Evolutionary conservation across 2,113 vertebrate species (phyloP), one percentile per base, ranked within the genome.

Genomic region (Ivindomyrus marchei): DNA sequence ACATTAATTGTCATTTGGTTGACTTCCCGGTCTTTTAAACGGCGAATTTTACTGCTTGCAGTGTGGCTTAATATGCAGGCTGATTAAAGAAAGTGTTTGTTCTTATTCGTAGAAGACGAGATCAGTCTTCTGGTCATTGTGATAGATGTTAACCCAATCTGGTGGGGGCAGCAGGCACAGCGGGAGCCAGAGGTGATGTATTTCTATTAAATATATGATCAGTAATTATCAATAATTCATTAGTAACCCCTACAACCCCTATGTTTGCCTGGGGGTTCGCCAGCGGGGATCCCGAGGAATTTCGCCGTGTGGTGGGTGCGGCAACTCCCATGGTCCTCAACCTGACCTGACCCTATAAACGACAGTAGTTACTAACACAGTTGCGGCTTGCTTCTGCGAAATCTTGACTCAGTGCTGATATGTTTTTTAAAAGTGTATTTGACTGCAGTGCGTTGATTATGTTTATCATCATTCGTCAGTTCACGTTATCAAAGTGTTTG

Each of bases 91-190:
- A 53, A 46, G 10, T 31, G 21, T 56, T 83, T 45, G 19, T 46
- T 89, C 85, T 56, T 85, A 56, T 39, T 93, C 94, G 56, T 94
- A 99, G 98, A 99, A 10, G 98, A 98, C 21, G 98, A 99, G 49
- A 89, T 97, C 89, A 98, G 94, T 90, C 95, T 99, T 91, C 94
- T 99, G 91, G 97, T 99, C 53, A 92, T 99, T 66, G 89, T 99
- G 36, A 90, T 99, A 21, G 98, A 99, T 92, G 96, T 97, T 36
- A 99, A 99, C 91, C 98, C 98, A 0, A 96, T 99, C 89, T 99
- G 98, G 98, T 99, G 98, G 98, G 98, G 98, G 0, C 97, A 98
- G 93, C 97, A 96, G 91, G 95, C 96, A 0, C 95, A 97, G 0
- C 96, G 95, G 27, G 96, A 97, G 27, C 96, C 97, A 3, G 94